Evolutionary conservation across 2,888 invertebrate species (phyloP).

Genomic region (Campopleginae sp.): DNA sequence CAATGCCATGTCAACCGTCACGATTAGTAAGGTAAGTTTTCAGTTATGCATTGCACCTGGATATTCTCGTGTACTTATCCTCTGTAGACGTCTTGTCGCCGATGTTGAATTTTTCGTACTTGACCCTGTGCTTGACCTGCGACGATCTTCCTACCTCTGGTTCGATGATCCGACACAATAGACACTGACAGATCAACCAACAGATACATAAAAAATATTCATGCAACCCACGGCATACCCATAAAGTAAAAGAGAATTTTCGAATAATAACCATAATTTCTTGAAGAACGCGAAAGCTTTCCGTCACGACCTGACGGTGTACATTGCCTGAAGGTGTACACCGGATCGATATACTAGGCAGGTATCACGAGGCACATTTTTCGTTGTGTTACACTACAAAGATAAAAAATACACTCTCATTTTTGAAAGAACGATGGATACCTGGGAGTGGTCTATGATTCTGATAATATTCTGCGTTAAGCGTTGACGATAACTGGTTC

Average conservation of each 20-base stretch:
- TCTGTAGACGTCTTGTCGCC: slow-evolving; percentile 44
- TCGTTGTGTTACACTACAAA: neutral
- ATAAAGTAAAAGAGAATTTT: slow-evolving; percentile 30
- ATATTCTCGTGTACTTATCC: slow-evolving; percentile 66
- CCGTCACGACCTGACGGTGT: slow-evolving; percentile 14
- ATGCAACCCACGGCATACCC: slow-evolving; percentile 7
- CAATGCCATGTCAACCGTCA: neutral
- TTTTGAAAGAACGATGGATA: neutral
- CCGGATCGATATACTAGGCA: neutral
- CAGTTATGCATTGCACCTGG: slow-evolving; percentile 70
- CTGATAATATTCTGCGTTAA: neutral
- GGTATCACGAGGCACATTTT: slow-evolving; percentile 7
- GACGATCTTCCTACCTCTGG: slow-evolving; percentile 12
- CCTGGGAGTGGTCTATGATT: neutral
- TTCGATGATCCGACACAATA: slow-evolving; percentile 46
- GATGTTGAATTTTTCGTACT: slow-evolving; percentile 39
- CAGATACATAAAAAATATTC: slow-evolving; percentile 43
- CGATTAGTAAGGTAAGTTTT: neutral
- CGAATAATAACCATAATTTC: slow-evolving; percentile 24
- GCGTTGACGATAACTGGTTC: neutral
- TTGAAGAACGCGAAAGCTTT: slow-evolving; percentile 45
- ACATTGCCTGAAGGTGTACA: slow-evolving; percentile 18
- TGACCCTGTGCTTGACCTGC: slow-evolving; percentile 40
- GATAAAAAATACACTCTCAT: neutral
- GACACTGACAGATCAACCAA: slow-evolving; percentile 51